Evolutionary conservation across 2,113 vertebrate genomes (phyloP).

Genomic region (Pleuronectes platessa): DNA sequence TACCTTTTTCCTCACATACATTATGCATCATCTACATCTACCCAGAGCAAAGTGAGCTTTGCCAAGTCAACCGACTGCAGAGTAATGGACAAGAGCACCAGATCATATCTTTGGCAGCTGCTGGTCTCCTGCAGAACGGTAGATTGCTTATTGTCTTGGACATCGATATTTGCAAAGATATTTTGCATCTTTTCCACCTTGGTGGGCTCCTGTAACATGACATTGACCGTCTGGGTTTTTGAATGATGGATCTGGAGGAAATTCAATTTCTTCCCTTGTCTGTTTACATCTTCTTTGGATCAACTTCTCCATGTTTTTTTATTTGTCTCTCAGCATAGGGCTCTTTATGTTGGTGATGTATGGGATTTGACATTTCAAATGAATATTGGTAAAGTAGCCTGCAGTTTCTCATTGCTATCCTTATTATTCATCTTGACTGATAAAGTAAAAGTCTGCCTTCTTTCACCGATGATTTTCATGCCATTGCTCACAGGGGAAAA

Average conservation of each 20-base stretch:
- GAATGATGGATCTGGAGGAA: constrained; percentile 6
- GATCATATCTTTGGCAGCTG: constrained; percentile 39
- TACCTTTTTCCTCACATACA: constrained; percentile 16
- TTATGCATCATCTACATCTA: constrained; percentile 11
- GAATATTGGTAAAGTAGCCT: constrained; percentile 5
- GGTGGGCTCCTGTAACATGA: constrained; percentile 35
- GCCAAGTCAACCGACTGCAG: constrained; percentile 37
- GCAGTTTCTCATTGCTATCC: not conserved
- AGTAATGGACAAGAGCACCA: constrained; percentile 28
- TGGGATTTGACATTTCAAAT: constrained; percentile 21
- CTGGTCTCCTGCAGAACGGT: constrained; percentile 15
- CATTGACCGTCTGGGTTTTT: constrained; percentile 9
- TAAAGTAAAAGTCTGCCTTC: not conserved
- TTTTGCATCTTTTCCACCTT: constrained; percentile 38
- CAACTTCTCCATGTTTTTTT: constrained; percentile 1
- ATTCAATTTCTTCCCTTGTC: constrained; percentile 26
- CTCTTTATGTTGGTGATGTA: not conserved
- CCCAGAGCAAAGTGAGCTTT: constrained; percentile 29
- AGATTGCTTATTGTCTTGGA: too few relatives aligned
- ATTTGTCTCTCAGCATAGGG: not conserved
- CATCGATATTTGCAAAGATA: not conserved
- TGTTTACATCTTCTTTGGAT: constrained; percentile 17
- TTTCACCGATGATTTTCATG: not conserved
- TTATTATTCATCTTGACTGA: constrained; percentile 8
- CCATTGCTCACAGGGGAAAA: not conserved